Base-by-base conservation (phyloP, 92 coral and sea anemone genomes). In the Plumapathes pennacea region DNA sequence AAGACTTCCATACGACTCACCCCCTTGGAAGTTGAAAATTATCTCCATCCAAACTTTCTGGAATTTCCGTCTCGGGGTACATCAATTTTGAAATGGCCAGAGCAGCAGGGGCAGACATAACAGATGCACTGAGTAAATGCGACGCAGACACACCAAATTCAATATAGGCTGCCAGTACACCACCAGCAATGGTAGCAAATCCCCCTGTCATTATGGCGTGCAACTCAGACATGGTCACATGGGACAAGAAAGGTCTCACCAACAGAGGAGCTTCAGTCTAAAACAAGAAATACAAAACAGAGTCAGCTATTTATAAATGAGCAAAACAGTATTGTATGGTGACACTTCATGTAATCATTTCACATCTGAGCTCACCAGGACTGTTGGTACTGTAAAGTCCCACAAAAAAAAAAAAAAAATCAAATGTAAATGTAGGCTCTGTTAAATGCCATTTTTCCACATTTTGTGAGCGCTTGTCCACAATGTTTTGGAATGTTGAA, bases 41-140 rank as follows among this genome's bases (percentile, higher is more conserved):
- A 42, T 64, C 76, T 52, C 65, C 91, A 25, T 81, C 64, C 4
- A 74, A 19, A 5, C 96, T 83, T 47, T 80, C 96, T 40, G 97
- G 91, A 2, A 55, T 74, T 57, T 79, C 81, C 0, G 96, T 90
- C 53, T 90, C 97, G 1, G 97, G 97, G 41, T 90, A 90, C 56
- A 90, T 73, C 7, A 90, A 62, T 29, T 90, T 90, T 9, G 97
- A 79, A 31, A 90, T 85, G 4, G 97, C 97, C 0, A 90, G 51
- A 3, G 97, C 97, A 2, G 97, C 97, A 17, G 97, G 97, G 1
- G 97, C 97, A 23, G 97, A 90, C 97, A 90, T 90, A 40, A 90
- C 96, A 18, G 97, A 90, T 1, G 97, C 97, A 60, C 91, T 78
- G 49, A 90, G 71, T 22, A 90, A 48, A 62, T 90, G 97, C 2